Base-by-base conservation (phyloP, 2,888 invertebrate genomes). In the Phengaris arion region DNA sequence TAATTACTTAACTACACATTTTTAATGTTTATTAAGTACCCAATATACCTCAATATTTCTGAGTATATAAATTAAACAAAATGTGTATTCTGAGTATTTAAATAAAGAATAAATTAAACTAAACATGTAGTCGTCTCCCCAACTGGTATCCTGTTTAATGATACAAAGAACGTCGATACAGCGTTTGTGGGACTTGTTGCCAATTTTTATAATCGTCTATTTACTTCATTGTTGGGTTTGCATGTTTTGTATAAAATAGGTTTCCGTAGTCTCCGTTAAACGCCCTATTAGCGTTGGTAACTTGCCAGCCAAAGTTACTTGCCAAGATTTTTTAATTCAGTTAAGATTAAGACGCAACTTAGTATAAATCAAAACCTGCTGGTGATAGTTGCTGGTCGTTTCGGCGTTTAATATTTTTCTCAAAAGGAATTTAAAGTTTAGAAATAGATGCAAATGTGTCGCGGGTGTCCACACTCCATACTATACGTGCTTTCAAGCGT, bases 231-330 rank as follows among this genome's bases (percentile, higher is more conserved):
- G 74, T 74, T 76, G 51, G 74, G 75, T 79, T 78, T 77, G 76
- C 70, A 77, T 79, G 77, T 79, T 76, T 79, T 76, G 75, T 78
- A 76, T 77, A 77, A 79, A 79, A 79, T 78, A 70, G 76, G 78
- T 79, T 80, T 80, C 77, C 76, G 79, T 78, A 78, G 78, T 78
- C 78, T 78, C 79, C 79, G 79, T 77, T 80, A 81, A 81, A 79
- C 79, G 80, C 78, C 79, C 81, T 79, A 80, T 81, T 80, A 79
- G 80, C 78, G 81, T 78, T 81, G 81, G 79, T 80, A 79, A 80
- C 77, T 77, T 81, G 81, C 76, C 81, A 83, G 80, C 80, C 77
- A 77, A 79, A 79, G 78, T 72, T 68, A 75, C 76, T 77, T 77
- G 80, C 79, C 79, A 74, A 74, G 51, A 52, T 68, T 74, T 59